Percentiles rank a stretch among this genome's conserved stretches.
phyloP scores from a whole-genome alignment of 2,113 vertebrate genomes.

The Trematomus loennbergii region DNA sequence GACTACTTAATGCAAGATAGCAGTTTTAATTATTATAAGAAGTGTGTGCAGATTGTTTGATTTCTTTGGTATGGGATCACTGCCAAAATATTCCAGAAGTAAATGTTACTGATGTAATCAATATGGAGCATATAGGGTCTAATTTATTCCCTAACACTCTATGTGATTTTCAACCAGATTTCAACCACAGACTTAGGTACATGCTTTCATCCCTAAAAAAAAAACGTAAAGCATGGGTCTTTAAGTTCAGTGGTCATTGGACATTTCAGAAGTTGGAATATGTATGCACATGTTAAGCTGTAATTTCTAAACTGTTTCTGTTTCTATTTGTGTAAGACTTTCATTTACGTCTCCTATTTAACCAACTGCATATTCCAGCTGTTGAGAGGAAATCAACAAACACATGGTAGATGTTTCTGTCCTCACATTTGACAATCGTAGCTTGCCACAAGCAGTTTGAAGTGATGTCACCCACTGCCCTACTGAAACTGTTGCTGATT shows the following conservation, averaged over 20 bases:
- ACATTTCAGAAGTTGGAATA: conserved; percentile 18
- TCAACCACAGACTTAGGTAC: conserved; percentile 14
- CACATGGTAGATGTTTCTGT: conserved; percentile 25
- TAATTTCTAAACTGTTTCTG: conserved; percentile 40
- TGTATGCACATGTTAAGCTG: conserved; percentile 45
- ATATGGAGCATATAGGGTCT: conserved; percentile 16
- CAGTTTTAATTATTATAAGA: conserved; percentile 44
- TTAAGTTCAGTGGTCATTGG: conserved; percentile 15
- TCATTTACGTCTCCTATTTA: conserved; percentile 13
- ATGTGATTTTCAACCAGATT: conserved; percentile 57
- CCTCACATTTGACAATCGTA: conserved; percentile 68
- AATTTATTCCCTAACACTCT: conserved; percentile 40
- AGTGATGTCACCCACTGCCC: conserved; percentile 72
- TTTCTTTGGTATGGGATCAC: conserved; percentile 70
- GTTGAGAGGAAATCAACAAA: conserved; percentile 40
- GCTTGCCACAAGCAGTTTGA: conserved; percentile 50
- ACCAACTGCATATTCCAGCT: conserved; percentile 26
- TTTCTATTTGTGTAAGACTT: conserved; percentile 23
- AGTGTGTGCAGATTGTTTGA: conserved; percentile 18
- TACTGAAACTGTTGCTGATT: conserved; percentile 62
- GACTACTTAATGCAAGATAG: conserved; percentile 10
- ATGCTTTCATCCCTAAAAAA: conserved; percentile 3
- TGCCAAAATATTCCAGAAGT: conserved; percentile 65
- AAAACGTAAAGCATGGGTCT: conserved; percentile 25
- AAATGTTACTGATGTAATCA: conserved; percentile 16